Base-by-base conservation (phyloP, 64 coral and sea anemone genomes). In the Astreopora myriophthalma region DNA sequence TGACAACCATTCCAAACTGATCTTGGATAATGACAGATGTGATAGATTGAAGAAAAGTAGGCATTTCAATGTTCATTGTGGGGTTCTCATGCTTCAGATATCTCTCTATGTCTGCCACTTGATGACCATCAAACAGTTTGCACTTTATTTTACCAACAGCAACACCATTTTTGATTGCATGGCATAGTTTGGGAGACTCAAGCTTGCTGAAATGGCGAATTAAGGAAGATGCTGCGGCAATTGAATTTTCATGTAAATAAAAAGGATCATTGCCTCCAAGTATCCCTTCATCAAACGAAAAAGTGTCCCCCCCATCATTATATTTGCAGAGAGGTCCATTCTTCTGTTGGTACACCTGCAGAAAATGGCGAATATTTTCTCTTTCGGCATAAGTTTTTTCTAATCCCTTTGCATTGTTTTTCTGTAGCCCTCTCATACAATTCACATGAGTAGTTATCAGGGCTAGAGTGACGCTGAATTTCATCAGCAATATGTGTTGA, bases 371-470 rank as follows among this genome's bases (percentile, higher is more conserved):
- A 0, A 94, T 68, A 5, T 35, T 76, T 38, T 89, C 93, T 75
- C 79, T 71, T 14, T 26, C 64, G 5, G 71, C 72, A 89, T 66
- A 89, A 1, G 86, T 94, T 49, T 76, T 94, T 84, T 94, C 93
- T 48, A 94, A 25, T 13, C 79, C 78, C 71, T 95, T 95, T 1
- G 88, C 52, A 80, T 95, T 95, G 36, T 95, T 87, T 34, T 95
- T 95, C 37, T 95, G 93, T 22, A 9, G 32, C 36, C 46, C 88
- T 48, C 27, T 95, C 93, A 71, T 95, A 95, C 17, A 91, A 39
- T 66, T 95, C 93, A 80, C 93, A 95, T 17, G 80, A 91, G 32
- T 95, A 91, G 16, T 95, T 91, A 19, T 87, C 88, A 72, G 69
- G 64, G 30, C 93, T 91, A 14, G 93, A 95, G 32, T 95, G 88